Evolutionary conservation across 2,113 vertebrate genomes (phyloP).

Genomic region (Gallinago paraguaiae): DNA sequence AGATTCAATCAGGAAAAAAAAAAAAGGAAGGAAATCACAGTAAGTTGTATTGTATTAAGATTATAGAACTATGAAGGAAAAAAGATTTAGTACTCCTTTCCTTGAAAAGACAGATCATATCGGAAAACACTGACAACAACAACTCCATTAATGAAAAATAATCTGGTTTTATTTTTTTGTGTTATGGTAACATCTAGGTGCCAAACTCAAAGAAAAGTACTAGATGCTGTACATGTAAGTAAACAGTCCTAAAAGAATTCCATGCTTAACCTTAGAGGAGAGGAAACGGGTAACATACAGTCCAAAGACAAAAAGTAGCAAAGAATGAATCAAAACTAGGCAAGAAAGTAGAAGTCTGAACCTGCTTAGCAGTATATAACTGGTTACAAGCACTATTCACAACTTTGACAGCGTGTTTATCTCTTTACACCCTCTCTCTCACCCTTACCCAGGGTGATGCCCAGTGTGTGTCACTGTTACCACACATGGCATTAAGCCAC

Average conservation of each 20-base stretch:
- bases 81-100: background rate
- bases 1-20: background rate
- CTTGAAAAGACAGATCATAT: background rate
- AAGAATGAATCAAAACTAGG: background rate
- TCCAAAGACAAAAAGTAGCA: background rate
- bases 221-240: background rate
- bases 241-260: background rate
- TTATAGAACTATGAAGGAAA: background rate
- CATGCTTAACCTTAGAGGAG: background rate
- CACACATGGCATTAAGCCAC: background rate
- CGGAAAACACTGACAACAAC: background rate
- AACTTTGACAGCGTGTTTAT: background rate
- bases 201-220: background rate
- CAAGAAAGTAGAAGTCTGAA: background rate
- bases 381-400: background rate
- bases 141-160: background rate
- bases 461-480: background rate
- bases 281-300: background rate
- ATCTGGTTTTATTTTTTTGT: background rate
- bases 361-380: background rate
- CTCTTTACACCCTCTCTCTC: background rate
- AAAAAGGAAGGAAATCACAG: background rate
- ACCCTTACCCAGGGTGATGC: background rate
- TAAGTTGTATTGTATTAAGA: background rate
- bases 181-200: background rate